These are phyloP conservation scores for Eugnorisma glareosa DNA, from an alignment of 2,888 invertebrate species.

Conservation along the genomic window DNA sequence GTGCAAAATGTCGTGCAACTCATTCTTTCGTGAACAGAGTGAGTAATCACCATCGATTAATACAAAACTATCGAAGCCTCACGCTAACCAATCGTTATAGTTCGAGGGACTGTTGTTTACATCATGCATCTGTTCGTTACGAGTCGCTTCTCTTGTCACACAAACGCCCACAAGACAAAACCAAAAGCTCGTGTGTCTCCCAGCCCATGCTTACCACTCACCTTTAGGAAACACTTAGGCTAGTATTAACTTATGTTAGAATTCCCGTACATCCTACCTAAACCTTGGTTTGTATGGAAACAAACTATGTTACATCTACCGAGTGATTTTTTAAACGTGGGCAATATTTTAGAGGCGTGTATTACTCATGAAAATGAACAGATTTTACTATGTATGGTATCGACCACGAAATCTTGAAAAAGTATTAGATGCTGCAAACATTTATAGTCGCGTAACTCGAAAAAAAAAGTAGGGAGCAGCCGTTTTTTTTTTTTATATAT, in stretches of 20 bases:
- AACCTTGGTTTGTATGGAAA: conserved; percentile 34
- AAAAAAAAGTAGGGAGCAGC: background rate
- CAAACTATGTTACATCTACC: conserved; percentile 52
- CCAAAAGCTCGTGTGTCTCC: conserved; percentile 88
- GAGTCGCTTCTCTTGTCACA: conserved; percentile 70
- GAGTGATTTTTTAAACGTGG: background rate
- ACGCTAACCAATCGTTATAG: conserved; percentile 72
- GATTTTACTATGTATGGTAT: background rate
- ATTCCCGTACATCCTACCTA: conserved; percentile 47
- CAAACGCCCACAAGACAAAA: conserved; percentile 85
- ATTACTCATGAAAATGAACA: background rate
- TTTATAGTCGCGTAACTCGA: background rate
- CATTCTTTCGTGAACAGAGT: conserved; percentile 23
- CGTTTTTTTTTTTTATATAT: background rate
- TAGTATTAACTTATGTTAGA: conserved; percentile 58
- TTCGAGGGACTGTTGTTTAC: conserved; percentile 75
- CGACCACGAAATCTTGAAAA: background rate
- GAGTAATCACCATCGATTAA: conserved; percentile 81
- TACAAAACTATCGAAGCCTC: conserved; percentile 82
- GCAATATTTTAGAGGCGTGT: background rate
- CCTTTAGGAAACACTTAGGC: conserved; percentile 69
- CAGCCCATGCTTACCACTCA: conserved; percentile 85
- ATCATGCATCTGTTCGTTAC: conserved; percentile 77
- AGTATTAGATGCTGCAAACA: background rate
- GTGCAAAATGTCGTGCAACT: conserved; percentile 7